phyloP scores from a whole-genome alignment of 2,113 vertebrate genomes.

The Aptenodytes forsteri region DNA sequence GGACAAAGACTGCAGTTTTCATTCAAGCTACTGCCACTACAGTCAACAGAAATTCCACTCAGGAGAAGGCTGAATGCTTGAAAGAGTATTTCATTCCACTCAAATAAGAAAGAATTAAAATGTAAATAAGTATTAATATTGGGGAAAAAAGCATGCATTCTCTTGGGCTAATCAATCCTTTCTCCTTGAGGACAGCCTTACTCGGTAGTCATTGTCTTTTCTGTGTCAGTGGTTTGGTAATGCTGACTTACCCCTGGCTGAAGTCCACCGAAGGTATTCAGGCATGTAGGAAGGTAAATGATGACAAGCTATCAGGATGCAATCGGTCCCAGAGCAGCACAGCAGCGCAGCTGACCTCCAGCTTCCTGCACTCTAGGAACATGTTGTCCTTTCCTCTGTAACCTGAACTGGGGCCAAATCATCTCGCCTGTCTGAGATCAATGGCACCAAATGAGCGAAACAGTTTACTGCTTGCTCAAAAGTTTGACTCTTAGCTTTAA shows the following conservation, averaged over 20 bases:
- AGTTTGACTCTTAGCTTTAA: not conserved
- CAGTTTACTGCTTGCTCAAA: not conserved
- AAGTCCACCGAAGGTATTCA: not conserved
- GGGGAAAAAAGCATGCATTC: not conserved
- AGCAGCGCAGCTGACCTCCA: not conserved
- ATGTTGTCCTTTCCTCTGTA: not conserved
- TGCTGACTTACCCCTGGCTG: not conserved
- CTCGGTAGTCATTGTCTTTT: not conserved
- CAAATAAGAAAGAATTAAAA: not conserved
- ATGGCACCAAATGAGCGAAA: not conserved
- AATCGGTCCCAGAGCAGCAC: not conserved
- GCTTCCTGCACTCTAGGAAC: slow-evolving; percentile 16
- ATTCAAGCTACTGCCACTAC: not conserved
- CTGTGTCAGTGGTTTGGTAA: not conserved
- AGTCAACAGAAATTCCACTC: not conserved
- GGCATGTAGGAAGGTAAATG: not conserved
- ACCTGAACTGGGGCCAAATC: not conserved
- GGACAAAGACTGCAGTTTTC: not conserved
- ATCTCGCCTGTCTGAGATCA: not conserved
- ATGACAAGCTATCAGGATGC: not conserved
- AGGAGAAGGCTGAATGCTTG: not conserved
- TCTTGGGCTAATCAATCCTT: not conserved
- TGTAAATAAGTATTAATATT: not conserved
- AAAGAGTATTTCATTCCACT: not conserved
- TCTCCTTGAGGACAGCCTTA: not conserved